phyloP scores from a whole-genome alignment of 2,797 vertebrate species.

The Acridotheres tristis region DNA sequence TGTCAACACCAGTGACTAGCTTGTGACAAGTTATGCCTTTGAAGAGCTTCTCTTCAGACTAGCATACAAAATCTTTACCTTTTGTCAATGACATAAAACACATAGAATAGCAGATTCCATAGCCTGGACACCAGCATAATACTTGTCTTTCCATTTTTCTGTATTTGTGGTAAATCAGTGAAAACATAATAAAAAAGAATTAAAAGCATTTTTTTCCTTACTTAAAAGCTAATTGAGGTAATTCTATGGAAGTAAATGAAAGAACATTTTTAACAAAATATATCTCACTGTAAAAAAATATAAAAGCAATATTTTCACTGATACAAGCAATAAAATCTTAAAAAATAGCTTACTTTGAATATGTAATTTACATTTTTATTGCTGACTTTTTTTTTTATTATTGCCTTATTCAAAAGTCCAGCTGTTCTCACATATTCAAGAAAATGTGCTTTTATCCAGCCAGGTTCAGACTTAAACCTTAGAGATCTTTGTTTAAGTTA shows the following conservation, averaged over 20 bases:
- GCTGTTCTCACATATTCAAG: not conserved
- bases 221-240: not conserved
- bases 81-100: slow-evolving; percentile 58
- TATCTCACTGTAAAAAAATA: not conserved
- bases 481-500: not conserved
- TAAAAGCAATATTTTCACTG: not conserved
- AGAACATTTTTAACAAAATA: not conserved
- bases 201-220: not conserved
- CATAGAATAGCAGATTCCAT: slow-evolving; percentile 28
- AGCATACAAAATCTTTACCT: not conserved
- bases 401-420: not conserved
- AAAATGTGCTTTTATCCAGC: not conserved
- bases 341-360: not conserved
- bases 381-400: not conserved
- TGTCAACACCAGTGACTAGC: not conserved
- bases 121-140: slow-evolving; percentile 12
- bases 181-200: not conserved
- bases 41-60: slow-evolving; percentile 10
- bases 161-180: not conserved
- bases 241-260: not conserved
- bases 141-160: not conserved
- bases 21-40: slow-evolving; percentile 8
- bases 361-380: not conserved
- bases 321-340: not conserved
- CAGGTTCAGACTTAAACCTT: not conserved